Base-by-base conservation (phyloP, 2,113 vertebrate species). In the Malurus alboscapulatus region DNA sequence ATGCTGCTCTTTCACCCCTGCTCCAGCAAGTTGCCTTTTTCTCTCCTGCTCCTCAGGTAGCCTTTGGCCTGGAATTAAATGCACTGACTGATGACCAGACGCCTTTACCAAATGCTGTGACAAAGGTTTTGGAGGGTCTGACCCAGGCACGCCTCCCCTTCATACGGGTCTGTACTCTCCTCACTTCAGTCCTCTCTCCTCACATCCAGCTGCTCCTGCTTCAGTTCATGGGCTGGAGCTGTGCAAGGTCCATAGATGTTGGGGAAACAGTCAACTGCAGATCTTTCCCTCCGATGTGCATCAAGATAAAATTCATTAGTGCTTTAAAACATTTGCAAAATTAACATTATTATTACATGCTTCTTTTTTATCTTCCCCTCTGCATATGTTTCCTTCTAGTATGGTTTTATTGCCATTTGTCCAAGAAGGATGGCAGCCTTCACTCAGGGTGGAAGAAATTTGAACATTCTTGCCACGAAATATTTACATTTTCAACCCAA, bases 41-140 rank as follows among this genome's bases (percentile, higher is more conserved):
- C 42, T 92, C 21, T 87, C 10, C 27, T 21, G 6, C 24, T 82
- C 67, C 69, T 69, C 89, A 99, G 99, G 98, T 98, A 50, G 98
- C 98, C 5, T 99, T 99, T 66, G 98, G 98, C 30, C 97, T 99
- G 94, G 98, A 99, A 79, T 94, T 99, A 78, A 97, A 98, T 15
- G 96, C 98, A 25, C 71, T 98, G 76, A 87, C 79, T 0, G 91
- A 97, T 4, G 94, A 77, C 29, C 96, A 97, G 76, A 97, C 96
- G 0, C 97, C 97, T 29, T 97, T 99, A 61, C 98, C 98, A 0
- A 96, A 92, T 0, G 98, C 98, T 21, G 98, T 99, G 36, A 97
- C 97, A 17, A 83, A 67, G 27, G 94, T 98, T 88, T 59, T 99
- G 74, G 98, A 98, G 86, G 99, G 98, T 8, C 96, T 99, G 96